Percentiles rank a stretch among this genome's conserved stretches.
Evolutionary conservation across 2,797 vertebrate species (phyloP).

Genomic region (Sylvia borin): DNA sequence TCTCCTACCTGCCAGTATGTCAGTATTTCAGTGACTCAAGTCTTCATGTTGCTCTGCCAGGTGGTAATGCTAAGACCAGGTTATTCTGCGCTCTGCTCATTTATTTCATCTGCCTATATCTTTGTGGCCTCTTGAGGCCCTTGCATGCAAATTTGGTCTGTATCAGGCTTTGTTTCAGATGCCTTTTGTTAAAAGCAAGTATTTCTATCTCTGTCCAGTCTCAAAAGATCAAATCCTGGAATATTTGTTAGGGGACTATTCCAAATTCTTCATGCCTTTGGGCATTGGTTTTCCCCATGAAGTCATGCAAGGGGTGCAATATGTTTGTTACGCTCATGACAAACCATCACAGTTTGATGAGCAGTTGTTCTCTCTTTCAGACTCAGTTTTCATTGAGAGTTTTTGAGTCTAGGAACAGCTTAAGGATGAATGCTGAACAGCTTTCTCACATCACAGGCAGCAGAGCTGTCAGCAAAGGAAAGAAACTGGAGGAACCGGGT

Average conservation of each 20-base stretch:
- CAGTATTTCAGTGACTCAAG: not conserved
- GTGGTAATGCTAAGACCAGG: not conserved
- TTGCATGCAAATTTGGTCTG: not conserved
- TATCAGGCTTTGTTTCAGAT: not conserved
- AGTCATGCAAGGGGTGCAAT: not conserved
- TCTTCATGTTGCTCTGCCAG: not conserved
- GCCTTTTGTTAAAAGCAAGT: not conserved
- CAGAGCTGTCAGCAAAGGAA: not conserved
- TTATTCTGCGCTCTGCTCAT: not conserved
- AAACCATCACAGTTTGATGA: not conserved
- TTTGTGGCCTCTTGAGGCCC: not conserved
- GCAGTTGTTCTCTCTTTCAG: not conserved
- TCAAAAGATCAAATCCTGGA: not conserved
- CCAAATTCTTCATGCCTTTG: not conserved
- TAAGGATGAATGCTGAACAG: not conserved
- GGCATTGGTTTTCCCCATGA: not conserved
- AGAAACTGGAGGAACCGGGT: not conserved
- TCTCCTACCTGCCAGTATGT: not conserved
- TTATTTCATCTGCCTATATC: not conserved
- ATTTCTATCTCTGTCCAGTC: not conserved
- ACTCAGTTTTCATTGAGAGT: not conserved
- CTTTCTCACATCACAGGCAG: not conserved
- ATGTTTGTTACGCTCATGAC: not conserved
- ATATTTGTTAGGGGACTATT: not conserved
- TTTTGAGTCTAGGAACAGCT: not conserved